Base-by-base conservation (phyloP, 92 coral and sea anemone genomes). In the Porites lobata region DNA sequence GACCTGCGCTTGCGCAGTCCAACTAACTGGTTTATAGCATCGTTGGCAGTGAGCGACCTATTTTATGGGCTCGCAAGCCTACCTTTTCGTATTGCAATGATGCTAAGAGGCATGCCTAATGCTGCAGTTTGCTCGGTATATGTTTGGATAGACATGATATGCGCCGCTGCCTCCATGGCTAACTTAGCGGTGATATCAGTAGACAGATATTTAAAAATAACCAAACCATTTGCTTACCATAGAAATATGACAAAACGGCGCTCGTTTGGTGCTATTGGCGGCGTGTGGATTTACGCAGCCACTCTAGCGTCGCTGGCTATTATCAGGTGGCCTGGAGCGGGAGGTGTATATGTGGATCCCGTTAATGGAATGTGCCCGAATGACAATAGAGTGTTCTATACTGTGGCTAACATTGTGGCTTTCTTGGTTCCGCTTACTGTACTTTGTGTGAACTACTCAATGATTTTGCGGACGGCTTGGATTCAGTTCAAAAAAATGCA, bases 21-120 rank as follows among this genome's bases (percentile, higher is more conserved):
- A 13, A 98, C 99, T 1, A 98, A 98, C 81, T 98, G 98, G 95
- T 94, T 98, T 77, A 94, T 98, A 14, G 99, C 98, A 69, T 96
- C 95, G 59, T 80, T 98, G 53, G 99, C 99, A 18, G 96, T 98
- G 21, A 91, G 98, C 38, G 99, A 98, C 87, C 83, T 98, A 63
- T 91, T 96, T 22, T 95, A 93, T 84, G 98, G 93, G 68, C 79
- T 90, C 18, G 87, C 88, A 7, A 89, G 89, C 1, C 74, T 95
- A 65, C 95, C 98, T 7, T 93, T 95, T 74, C 94, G 98, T 18
- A 89, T 95, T 21, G 92, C 87, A 0, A 83, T 85, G 14, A 89
- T 80, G 1, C 94, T 93, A 32, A 87, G 79, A 8, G 74, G 58
- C 14, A 78, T 91, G 21, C 75, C 92, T 59, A 67, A 85, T 7